phyloP scores from a whole-genome alignment of 2,888 invertebrate genomes.

The Crossocerus cetratus region DNA sequence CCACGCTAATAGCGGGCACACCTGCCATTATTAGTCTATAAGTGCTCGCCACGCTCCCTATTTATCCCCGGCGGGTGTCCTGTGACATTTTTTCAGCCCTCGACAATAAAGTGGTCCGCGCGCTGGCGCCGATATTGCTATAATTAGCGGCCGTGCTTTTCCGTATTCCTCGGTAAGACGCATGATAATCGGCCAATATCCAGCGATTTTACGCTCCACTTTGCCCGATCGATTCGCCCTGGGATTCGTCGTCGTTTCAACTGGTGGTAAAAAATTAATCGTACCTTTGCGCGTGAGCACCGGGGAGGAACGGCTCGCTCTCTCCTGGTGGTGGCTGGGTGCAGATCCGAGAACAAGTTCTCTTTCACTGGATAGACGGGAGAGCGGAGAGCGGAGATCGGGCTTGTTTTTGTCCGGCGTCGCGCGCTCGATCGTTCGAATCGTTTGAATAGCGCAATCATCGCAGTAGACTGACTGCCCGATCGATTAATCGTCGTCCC shows the following conservation, averaged over 20 bases:
- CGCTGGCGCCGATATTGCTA: neutral
- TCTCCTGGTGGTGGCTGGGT: no score
- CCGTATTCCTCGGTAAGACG: neutral
- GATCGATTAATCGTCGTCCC: slow-evolving; percentile 6
- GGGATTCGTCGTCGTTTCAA: neutral
- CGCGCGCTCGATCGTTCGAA: neutral
- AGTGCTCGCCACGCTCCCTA: slow-evolving; percentile 29
- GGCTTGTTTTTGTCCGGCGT: neutral
- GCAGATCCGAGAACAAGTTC: no score
- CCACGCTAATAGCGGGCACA: slow-evolving; percentile 49
- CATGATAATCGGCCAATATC: neutral
- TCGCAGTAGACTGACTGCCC: no score
- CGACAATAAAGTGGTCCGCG: neutral
- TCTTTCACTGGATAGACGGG: no score
- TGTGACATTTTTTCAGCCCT: neutral
- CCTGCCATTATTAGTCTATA: slow-evolving; percentile 50
- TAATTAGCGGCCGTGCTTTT: neutral
- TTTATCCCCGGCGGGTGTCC: slow-evolving; percentile 26
- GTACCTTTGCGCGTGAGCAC: neutral
- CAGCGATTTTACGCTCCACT: neutral
- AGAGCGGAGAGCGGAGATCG: neutral
- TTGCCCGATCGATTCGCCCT: neutral
- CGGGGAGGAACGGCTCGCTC: neutral
- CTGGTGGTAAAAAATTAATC: neutral
- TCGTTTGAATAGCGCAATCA: slow-evolving; percentile 9